These are phyloP conservation scores for Amblyjoppa proteus DNA, from an alignment of 2,888 invertebrate genomes.

Conservation along the genomic window DNA sequence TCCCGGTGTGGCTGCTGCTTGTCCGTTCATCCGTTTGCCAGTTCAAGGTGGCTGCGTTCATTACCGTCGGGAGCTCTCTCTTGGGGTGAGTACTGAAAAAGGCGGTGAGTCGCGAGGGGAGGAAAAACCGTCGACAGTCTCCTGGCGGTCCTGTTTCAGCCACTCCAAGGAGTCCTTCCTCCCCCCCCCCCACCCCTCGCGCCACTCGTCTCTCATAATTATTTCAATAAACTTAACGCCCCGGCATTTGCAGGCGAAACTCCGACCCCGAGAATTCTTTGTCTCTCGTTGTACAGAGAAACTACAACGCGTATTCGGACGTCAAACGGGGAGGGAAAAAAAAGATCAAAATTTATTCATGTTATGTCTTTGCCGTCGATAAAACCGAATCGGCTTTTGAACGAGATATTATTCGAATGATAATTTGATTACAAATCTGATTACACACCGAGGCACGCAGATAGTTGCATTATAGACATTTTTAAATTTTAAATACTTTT, in stretches of 20 bases:
- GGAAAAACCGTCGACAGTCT: constrained; percentile 52
- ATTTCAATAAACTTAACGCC: constrained; percentile 65
- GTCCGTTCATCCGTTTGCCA: constrained; percentile 82
- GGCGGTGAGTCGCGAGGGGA: constrained; percentile 33
- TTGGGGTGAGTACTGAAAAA: constrained; percentile 34
- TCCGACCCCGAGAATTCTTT: background rate
- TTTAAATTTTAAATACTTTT: no score
- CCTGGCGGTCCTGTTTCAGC: constrained; percentile 56
- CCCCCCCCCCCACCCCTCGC: constrained; percentile 32
- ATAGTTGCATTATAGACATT: background rate
- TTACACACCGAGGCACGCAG: background rate
- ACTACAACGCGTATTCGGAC: background rate
- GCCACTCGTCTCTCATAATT: constrained; percentile 63
- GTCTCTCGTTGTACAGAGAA: background rate
- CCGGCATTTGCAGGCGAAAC: background rate
- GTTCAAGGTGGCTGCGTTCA: constrained; percentile 84
- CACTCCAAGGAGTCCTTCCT: constrained; percentile 67
- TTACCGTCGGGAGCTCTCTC: constrained; percentile 74
- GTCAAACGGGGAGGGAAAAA: background rate
- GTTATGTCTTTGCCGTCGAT: background rate
- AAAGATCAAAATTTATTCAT: background rate
- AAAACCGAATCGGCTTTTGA: background rate
- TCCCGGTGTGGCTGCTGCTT: constrained; percentile 58
- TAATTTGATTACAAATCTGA: background rate
- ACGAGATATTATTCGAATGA: background rate